Evolutionary conservation across 2,113 vertebrate species (phyloP).

Genomic region (Python bivittatus): DNA sequence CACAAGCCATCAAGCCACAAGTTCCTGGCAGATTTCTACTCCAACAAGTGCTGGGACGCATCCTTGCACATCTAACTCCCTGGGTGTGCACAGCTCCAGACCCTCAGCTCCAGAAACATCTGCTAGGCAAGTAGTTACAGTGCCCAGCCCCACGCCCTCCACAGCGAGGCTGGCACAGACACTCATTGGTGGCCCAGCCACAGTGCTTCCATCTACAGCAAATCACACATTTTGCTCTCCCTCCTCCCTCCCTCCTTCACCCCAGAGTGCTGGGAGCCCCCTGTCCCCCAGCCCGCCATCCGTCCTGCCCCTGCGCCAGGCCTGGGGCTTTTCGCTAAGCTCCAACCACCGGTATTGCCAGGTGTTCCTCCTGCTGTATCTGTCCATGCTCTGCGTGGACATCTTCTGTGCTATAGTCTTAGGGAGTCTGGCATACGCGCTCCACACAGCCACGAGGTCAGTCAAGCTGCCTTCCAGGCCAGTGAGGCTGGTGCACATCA

Average conservation of each 20-base stretch:
- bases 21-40: neutral
- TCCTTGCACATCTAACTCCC: neutral
- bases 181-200: fast-evolving
- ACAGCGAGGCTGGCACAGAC: fast-evolving
- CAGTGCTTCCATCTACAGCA: fast-evolving
- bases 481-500: slow-evolving; percentile 21
- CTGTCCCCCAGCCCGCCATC: fast-evolving
- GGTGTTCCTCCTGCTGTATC: slow-evolving; percentile 54
- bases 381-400: slow-evolving; percentile 63
- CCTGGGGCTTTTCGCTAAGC: neutral
- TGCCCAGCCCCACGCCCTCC: fast-evolving
- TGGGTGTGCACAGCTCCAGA: neutral
- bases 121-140: fast-evolving
- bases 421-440: slow-evolving; percentile 51
- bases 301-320: fast-evolving
- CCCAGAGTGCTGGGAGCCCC: fast-evolving
- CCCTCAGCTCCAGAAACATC: neutral
- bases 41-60: neutral
- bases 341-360: slow-evolving; percentile 49
- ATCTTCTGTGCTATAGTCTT: slow-evolving; percentile 55
- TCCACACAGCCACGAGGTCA: slow-evolving; percentile 59
- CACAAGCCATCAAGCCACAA: neutral
- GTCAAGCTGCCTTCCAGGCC: fast-evolving
- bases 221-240: fast-evolving
- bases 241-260: fast-evolving